Evolutionary conservation across 2,888 invertebrate species (phyloP).

Genomic region (Myathropa florea): DNA sequence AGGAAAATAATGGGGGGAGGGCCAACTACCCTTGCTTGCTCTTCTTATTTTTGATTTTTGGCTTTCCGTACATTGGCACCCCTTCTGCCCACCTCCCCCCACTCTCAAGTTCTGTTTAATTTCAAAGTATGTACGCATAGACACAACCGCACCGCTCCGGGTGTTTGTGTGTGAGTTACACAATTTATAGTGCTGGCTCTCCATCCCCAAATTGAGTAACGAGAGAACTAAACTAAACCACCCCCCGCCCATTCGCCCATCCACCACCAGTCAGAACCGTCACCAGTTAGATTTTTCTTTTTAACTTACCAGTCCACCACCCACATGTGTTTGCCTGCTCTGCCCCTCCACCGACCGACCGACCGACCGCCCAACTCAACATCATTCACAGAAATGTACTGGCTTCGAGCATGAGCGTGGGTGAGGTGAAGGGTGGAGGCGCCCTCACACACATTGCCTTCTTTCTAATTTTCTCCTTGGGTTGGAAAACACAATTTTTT

Average conservation of each 20-base stretch:
- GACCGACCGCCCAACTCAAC: too few species aligned
- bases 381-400: neutral
- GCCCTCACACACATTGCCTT: conserved; percentile 72
- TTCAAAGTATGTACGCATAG: conserved; percentile 32
- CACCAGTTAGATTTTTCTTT: conserved; percentile 66
- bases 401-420: neutral
- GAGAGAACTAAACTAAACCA: conserved; percentile 10
- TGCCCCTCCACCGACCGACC: neutral
- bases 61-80: conserved; percentile 37
- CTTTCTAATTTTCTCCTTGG: conserved; percentile 77
- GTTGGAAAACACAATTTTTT: conserved; percentile 49
- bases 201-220: conserved; percentile 40
- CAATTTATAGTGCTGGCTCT: conserved; percentile 36
- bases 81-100: conserved; percentile 28
- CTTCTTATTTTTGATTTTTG: conserved; percentile 54
- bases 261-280: conserved; percentile 37
- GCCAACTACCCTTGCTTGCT: neutral
- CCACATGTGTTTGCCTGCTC: neutral
- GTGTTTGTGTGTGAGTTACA: neutral
- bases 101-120: conserved; percentile 40
- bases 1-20: conserved; percentile 4
- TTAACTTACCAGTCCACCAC: conserved; percentile 62
- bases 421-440: conserved; percentile 10
- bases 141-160: neutral
- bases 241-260: conserved; percentile 7